phyloP scores from a whole-genome alignment of 2,113 vertebrate species.

The Eira barbara region DNA sequence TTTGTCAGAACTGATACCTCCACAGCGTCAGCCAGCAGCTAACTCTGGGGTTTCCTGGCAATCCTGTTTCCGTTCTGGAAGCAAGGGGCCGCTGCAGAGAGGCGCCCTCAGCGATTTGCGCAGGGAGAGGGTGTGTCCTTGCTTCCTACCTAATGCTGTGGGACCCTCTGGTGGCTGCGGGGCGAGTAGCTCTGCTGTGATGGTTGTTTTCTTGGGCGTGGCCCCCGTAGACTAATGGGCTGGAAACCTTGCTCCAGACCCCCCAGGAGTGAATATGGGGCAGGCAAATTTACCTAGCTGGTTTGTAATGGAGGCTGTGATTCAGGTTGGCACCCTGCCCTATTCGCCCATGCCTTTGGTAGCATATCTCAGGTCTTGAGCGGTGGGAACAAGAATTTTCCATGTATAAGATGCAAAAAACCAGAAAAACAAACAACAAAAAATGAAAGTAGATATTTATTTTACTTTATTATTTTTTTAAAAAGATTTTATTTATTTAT shows the following conservation, averaged over 20 bases:
- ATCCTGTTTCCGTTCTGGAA: background rate
- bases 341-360: background rate
- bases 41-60: background rate
- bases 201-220: background rate
- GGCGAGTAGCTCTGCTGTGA: background rate
- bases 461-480: too few relatives aligned
- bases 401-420: background rate
- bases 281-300: background rate
- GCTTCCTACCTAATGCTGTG: slow-evolving; percentile 3
- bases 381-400: background rate
- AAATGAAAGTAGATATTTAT: background rate
- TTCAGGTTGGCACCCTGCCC: background rate
- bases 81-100: background rate
- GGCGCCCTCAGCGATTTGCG: accelerated
- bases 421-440: background rate
- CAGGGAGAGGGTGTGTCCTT: background rate
- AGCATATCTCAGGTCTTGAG: background rate
- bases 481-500: too few relatives aligned
- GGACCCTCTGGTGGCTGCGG: slow-evolving; percentile 52
- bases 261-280: accelerated
- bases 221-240: background rate
- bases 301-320: background rate
- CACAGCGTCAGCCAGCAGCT: background rate
- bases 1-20: background rate
- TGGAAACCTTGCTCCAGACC: background rate